Percentiles rank a stretch among this genome's conserved stretches.
These are phyloP conservation scores for Hyles euphorbiae DNA, from an alignment of 1,140 invertebrate genomes.

Conservation along the genomic window DNA sequence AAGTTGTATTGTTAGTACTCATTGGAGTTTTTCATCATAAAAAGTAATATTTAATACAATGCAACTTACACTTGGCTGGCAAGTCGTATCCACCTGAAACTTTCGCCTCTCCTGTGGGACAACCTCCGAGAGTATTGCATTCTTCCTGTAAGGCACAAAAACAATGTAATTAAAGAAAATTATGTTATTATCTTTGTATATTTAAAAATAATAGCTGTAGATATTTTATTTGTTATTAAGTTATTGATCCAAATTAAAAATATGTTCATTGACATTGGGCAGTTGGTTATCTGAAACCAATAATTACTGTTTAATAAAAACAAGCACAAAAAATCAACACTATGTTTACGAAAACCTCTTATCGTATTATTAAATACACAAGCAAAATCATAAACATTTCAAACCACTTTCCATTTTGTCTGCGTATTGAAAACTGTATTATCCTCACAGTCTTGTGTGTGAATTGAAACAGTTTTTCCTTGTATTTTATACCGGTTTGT, in stretches of 20 bases:
- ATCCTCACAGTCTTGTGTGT: no score
- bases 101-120: slow-evolving; percentile 87
- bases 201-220: not conserved
- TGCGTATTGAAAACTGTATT: no score
- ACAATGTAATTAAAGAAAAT: slow-evolving; percentile 4
- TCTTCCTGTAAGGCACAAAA: slow-evolving; percentile 75
- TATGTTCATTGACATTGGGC: not conserved
- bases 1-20: no score
- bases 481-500: no score
- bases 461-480: no score
- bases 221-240: not conserved
- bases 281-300: not conserved
- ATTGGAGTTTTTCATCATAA: no score
- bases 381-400: no score
- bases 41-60: not conserved
- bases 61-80: slow-evolving; percentile 82
- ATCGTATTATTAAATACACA: no score
- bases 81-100: slow-evolving; percentile 87
- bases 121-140: slow-evolving; percentile 83
- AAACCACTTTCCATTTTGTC: no score
- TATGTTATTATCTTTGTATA: not conserved
- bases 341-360: no score
- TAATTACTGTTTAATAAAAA: not conserved
- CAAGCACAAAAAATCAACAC: not conserved
- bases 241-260: not conserved